Percentiles rank a stretch among this genome's conserved stretches.
Conservation (phyloP, 2,888 invertebrate species). For the Apamea crenata region DNA sequence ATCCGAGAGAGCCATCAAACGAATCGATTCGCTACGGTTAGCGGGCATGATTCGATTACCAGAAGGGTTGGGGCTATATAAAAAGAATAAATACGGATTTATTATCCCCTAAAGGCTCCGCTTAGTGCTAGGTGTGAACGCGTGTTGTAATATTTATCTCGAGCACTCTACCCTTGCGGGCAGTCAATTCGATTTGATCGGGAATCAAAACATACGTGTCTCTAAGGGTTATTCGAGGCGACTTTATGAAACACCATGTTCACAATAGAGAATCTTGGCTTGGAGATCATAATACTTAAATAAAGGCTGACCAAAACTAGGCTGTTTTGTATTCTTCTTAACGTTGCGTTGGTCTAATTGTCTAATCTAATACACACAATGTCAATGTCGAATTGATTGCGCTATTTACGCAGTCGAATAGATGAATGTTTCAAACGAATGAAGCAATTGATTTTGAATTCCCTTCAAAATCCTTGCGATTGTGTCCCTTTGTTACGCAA, state of each 20-base stretch:
- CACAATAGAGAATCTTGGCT: neutral
- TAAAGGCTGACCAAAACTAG: neutral
- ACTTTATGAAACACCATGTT: conserved; percentile 11
- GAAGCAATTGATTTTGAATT: neutral
- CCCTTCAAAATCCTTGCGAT: neutral
- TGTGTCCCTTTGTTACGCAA: too few species aligned
- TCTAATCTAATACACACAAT: neutral
- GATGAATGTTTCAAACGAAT: neutral
- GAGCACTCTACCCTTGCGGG: conserved; percentile 81
- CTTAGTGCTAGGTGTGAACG: conserved; percentile 88
- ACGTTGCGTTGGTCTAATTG: too few species aligned
- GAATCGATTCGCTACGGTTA: conserved; percentile 87
- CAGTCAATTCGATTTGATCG: conserved; percentile 85
- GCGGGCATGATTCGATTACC: conserved; percentile 85
- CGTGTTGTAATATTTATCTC: conserved; percentile 87
- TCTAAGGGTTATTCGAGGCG: conserved; percentile 68
- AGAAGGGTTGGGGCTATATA: conserved; percentile 85
- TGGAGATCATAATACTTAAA: neutral
- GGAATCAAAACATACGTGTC: conserved; percentile 84
- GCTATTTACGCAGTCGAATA: neutral
- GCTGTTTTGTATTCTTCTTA: neutral
- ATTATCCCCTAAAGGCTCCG: conserved; percentile 88
- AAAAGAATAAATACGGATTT: conserved; percentile 90
- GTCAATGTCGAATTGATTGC: neutral
- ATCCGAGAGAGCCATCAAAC: conserved; percentile 52